phyloP scores from a whole-genome alignment of 2,888 invertebrate genomes.

The Oxycera nigricornis region DNA sequence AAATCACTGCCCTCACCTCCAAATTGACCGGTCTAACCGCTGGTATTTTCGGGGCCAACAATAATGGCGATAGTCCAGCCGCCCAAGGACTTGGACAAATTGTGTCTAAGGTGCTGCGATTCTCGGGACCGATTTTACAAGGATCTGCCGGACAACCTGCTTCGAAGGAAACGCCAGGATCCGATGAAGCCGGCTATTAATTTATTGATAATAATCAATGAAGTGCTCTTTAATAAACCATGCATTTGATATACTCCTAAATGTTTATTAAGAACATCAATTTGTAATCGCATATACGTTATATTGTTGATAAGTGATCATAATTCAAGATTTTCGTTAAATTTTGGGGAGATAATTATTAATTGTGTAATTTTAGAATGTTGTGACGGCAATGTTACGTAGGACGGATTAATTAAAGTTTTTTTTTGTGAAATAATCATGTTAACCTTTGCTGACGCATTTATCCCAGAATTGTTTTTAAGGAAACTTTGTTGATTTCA shows the following conservation, averaged over 20 bases:
- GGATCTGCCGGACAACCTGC: constrained; percentile 57
- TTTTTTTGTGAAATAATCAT: not conserved
- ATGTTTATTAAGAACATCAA: constrained; percentile 24
- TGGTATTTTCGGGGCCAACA: constrained; percentile 65
- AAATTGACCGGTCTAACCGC: constrained; percentile 70
- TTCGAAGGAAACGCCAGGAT: constrained; percentile 52
- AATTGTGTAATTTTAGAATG: constrained; percentile 14
- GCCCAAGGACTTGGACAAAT: constrained; percentile 57
- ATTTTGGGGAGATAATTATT: not conserved
- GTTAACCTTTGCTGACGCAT: not conserved
- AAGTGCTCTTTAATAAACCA: not conserved
- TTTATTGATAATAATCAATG: not conserved
- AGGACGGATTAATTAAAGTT: not conserved
- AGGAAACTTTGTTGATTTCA: not conserved
- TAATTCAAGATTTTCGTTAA: constrained; percentile 23
- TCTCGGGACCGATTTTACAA: constrained; percentile 61
- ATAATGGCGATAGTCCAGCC: constrained; percentile 55
- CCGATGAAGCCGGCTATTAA: constrained; percentile 60
- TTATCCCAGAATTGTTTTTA: not conserved
- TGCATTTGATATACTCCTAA: constrained; percentile 20
- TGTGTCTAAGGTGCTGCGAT: constrained; percentile 59
- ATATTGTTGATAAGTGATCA: constrained; percentile 12
- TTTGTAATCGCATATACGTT: not conserved
- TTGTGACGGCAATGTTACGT: not conserved
- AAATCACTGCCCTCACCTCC: constrained; percentile 73